Evolutionary conservation across 2,797 vertebrate species (phyloP), one percentile per base, ranked within the genome.

Genomic region (Sebastes nivosus): DNA sequence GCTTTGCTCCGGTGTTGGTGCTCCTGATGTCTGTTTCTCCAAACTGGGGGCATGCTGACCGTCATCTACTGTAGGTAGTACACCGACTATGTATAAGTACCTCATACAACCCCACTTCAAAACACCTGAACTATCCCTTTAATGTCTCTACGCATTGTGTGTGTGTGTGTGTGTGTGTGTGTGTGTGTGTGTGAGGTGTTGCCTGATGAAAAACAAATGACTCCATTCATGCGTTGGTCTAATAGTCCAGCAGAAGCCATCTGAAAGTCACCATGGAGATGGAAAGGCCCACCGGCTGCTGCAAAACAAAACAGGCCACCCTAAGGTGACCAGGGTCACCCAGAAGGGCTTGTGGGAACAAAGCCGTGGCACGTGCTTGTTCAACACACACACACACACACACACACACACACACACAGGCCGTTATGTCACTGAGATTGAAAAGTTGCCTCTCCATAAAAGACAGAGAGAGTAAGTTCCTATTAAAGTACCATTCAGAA

Each of bases 351-450:
- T 76, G 38, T 72, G 76, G 32, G 72, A 79, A 89, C 90, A 91
- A 92, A 90, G 83, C 71, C 75, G 22, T 5, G 87, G 80, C 89
- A 90, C 86, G 54, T 13, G 87, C 42, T 69, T 16, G 16, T 69
- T 82, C 75, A 75, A 54, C 30, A 58, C 32, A 36, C 30, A 58
- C 22, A 57, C 13, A 52, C 32, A 9, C 12, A 52, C 12, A 52
- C 38, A 66, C 67, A 60, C 12, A 52, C 38, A 66, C 67, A 59
- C 65, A 60, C 30, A 72, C 29, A 52, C 11, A 71, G 4, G 1
- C 67, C 4, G 18, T 54, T 61, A 38, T 20, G 25, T 52, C 60
- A 52, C 67, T 32, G 12, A 20, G 13, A 75, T 9, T 38, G 4
- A 73, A 38, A 76, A 42, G 27, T 32, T 30, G 68, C 20, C 14